Base-by-base conservation (phyloP, 2,888 invertebrate genomes). In the Heteromyza rotundicornis region DNA sequence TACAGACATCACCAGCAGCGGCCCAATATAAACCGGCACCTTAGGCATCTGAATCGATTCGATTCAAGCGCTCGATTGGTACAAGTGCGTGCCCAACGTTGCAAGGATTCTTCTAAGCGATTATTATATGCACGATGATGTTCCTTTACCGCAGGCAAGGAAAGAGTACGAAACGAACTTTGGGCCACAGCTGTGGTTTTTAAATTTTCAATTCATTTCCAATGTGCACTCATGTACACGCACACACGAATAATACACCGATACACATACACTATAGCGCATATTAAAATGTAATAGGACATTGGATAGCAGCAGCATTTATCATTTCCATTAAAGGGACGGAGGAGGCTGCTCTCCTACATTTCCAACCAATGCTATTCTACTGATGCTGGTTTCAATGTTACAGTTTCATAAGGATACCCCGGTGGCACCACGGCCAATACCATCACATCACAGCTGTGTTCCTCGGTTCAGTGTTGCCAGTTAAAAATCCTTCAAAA, bases 121-220 rank as follows among this genome's bases (percentile, higher is more conserved):
- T 5, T 32, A 32, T 32, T 5, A 32, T n/a, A n/a, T n/a, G 7
- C 7, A 32, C 32, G 32, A 32, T 12, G 32, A 8, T 32, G 32
- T 12, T 32, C 32, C 32, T 32, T 32, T 32, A 12, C 32, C 32
- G 32, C 32, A 8, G 32, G 32, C 32, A 32, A 32, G 40, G 14
- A 14, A 10, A 7, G 40, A 40, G 32, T 12, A 32, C 40, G 40
- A 40, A 14, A 10, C 40, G 40, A 40, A 40, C 10, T 40, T 40
- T 40, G 3, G 77, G 73, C 40, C n/a, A 40, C 76, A 77, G 76
- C 76, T 76, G 76, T 70, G 72, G 74, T 69, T 74, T 77, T 76
- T 75, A 72, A 77, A 77, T 73, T 75, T 77, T 76, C 77, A 76
- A 77, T 75, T 76, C 73, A 73, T 74, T 77, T 76, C 74, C 76